Evolutionary conservation across 2,888 invertebrate genomes (phyloP).

Genomic region (Parnassius orleans): DNA sequence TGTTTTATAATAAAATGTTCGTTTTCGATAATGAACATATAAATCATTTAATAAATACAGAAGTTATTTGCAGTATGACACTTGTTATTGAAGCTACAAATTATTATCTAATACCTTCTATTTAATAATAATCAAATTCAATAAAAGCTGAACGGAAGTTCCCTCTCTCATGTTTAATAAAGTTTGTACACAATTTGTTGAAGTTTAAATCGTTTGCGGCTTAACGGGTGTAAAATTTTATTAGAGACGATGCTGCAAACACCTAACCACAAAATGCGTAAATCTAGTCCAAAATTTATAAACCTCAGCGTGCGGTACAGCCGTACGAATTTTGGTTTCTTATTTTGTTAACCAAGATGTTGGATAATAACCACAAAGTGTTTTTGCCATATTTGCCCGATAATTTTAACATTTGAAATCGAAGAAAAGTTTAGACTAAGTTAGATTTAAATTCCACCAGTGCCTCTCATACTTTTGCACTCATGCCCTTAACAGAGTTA

Average conservation of each 20-base stretch:
- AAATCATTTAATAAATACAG: background rate
- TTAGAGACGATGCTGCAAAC: background rate
- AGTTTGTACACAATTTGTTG: conserved; percentile 2
- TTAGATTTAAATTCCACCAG: too few relatives aligned
- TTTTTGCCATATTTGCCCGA: too few relatives aligned
- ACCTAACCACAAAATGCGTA: conserved; percentile 9
- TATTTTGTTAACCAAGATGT: background rate
- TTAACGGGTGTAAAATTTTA: background rate
- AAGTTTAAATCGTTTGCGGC: conserved; percentile 6
- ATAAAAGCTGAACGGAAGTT: background rate
- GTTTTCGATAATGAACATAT: too few relatives aligned
- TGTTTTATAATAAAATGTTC: too few relatives aligned
- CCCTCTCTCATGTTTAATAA: background rate
- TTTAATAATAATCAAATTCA: background rate
- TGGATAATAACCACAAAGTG: too few relatives aligned
- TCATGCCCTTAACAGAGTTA: too few relatives aligned
- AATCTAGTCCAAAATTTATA: conserved; percentile 17
- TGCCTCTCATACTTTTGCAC: too few relatives aligned
- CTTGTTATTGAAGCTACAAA: background rate
- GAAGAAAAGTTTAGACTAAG: too few relatives aligned
- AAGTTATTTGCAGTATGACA: background rate
- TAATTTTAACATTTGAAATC: too few relatives aligned
- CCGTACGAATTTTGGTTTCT: background rate
- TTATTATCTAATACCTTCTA: background rate
- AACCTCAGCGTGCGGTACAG: background rate